These are phyloP conservation scores for Cryptoprocta ferox DNA, from an alignment of 2,797 vertebrate genomes.

Conservation along the genomic window DNA sequence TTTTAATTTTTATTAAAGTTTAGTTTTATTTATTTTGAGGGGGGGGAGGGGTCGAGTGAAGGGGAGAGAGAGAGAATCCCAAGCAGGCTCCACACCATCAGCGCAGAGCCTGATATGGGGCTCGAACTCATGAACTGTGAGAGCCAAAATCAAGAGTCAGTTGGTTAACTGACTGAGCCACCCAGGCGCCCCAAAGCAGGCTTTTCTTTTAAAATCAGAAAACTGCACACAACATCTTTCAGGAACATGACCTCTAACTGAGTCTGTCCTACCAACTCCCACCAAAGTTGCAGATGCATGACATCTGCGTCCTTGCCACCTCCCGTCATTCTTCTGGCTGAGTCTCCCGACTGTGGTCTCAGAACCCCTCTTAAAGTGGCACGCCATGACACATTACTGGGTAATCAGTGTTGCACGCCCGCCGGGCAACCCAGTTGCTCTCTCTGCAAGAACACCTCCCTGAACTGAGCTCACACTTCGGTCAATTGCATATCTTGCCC, in stretches of 20 bases:
- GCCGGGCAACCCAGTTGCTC: background rate
- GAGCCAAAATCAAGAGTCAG: too few species aligned
- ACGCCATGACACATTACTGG: background rate
- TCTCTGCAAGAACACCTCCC: background rate
- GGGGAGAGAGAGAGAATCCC: too few species aligned
- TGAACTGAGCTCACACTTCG: background rate
- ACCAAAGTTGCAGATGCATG: accelerated
- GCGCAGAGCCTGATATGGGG: too few species aligned
- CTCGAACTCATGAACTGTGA: too few species aligned
- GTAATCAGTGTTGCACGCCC: accelerated
- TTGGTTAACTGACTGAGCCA: too few species aligned
- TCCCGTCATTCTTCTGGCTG: accelerated
- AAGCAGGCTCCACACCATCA: too few species aligned
- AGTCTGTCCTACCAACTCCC: too few species aligned
- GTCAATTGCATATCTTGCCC: background rate
- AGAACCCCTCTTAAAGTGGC: background rate
- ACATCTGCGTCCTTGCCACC: accelerated
- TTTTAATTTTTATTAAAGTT: too few species aligned
- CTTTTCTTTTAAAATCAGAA: background rate
- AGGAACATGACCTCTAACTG: background rate
- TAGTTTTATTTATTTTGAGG: too few species aligned
- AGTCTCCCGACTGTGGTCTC: background rate
- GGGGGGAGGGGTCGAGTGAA: too few species aligned
- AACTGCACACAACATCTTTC: background rate
- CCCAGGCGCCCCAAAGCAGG: background rate